A percentile compares a stretch with the other conserved stretches of the same genome.
phyloP scores from a whole-genome alignment of 2,797 vertebrate genomes.

The Sebastes variabilis region DNA sequence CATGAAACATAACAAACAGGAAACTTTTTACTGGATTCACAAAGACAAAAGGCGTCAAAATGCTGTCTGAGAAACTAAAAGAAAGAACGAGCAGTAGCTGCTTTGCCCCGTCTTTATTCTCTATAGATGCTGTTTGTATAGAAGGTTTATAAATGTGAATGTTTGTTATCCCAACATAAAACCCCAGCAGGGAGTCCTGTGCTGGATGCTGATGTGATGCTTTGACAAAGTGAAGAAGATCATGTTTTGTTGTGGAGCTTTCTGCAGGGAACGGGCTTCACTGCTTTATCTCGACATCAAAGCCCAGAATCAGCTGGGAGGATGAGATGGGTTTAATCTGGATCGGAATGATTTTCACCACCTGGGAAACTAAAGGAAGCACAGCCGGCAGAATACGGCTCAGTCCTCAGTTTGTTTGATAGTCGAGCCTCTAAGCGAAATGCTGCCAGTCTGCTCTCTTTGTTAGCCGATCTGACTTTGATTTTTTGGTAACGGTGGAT shows the following conservation, averaged over 20 bases:
- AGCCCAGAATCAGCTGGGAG: constrained; percentile 42
- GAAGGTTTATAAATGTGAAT: not conserved
- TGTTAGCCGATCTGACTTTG: not conserved
- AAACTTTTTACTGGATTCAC: not conserved
- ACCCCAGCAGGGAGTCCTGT: not conserved
- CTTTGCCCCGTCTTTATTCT: not conserved
- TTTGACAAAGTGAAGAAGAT: constrained; percentile 44
- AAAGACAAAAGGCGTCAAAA: not conserved
- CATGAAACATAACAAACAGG: not conserved
- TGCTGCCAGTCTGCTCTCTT: not conserved
- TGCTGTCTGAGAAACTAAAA: not conserved
- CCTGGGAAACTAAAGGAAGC: constrained; percentile 38
- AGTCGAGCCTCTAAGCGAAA: not conserved
- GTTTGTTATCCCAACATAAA: not conserved
- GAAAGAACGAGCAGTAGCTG: not conserved
- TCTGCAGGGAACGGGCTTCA: constrained; percentile 9
- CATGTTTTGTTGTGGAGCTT: constrained; percentile 23
- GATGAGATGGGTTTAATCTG: constrained; percentile 38
- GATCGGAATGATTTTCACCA: constrained; percentile 42
- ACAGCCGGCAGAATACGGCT: not conserved
- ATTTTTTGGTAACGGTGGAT: not conserved
- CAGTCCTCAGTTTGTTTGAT: not conserved
- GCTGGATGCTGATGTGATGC: not conserved
- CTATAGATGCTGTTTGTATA: not conserved
- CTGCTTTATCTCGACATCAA: constrained; percentile 63